Evolutionary conservation across 2,888 invertebrate species (phyloP).

Genomic region (Zygothrica quintamaculata): DNA sequence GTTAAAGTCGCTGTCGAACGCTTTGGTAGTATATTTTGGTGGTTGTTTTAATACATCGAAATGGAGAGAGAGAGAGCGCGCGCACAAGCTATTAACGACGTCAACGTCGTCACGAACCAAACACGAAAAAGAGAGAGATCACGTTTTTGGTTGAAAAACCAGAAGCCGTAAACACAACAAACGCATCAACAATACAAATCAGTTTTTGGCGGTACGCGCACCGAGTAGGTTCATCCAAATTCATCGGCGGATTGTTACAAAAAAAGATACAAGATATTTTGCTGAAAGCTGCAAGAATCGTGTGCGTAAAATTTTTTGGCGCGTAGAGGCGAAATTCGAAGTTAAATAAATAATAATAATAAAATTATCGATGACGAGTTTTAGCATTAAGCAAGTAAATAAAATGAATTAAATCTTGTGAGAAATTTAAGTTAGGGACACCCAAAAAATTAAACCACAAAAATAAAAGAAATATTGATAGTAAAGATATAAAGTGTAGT

Average conservation of each 20-base stretch:
- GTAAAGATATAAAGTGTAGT: no score
- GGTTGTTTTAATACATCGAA: slow-evolving; percentile 41
- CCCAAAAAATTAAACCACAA: slow-evolving; percentile 3
- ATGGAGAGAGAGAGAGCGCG: slow-evolving; percentile 11
- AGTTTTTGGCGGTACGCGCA: slow-evolving; percentile 83
- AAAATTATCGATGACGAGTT: slow-evolving; percentile 34
- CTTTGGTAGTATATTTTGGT: no score
- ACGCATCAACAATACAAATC: slow-evolving; percentile 77
- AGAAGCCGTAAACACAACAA: slow-evolving; percentile 78
- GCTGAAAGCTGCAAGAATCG: slow-evolving; percentile 44
- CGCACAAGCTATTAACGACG: slow-evolving; percentile 33
- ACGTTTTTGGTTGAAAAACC: slow-evolving; percentile 55
- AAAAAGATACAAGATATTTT: slow-evolving; percentile 2
- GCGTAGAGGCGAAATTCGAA: slow-evolving; percentile 51
- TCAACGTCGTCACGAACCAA: slow-evolving; percentile 37
- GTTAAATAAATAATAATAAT: slow-evolving; percentile 2
- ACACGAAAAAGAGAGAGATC: slow-evolving; percentile 15
- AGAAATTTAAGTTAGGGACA: slow-evolving; percentile 19
- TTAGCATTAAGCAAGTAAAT: slow-evolving; percentile 9
- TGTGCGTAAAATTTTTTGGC: slow-evolving; percentile 53
- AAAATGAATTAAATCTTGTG: slow-evolving; percentile 38
- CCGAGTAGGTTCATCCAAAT: slow-evolving; percentile 52
- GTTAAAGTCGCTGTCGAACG: slow-evolving; percentile 34
- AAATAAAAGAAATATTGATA: no score
- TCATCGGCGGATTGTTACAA: slow-evolving; percentile 23